These are phyloP conservation scores for Schrankia costaestrigalis DNA, from an alignment of 2,888 invertebrate species.

Conservation along the genomic window DNA sequence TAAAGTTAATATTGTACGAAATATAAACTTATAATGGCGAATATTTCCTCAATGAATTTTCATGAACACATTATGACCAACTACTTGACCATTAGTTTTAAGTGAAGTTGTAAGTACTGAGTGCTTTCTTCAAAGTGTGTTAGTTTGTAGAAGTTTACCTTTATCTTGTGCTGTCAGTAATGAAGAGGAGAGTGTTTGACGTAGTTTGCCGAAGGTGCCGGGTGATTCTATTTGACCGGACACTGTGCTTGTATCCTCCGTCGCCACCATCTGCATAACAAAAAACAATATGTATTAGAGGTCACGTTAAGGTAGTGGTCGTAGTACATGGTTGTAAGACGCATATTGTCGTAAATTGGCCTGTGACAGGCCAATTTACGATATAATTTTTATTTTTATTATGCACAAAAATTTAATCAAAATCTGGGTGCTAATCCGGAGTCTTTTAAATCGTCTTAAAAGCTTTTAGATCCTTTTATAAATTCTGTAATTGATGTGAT, in stretches of 20 bases:
- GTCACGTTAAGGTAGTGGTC: too few relatives aligned
- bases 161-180: conserved; percentile 91
- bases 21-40: conserved; percentile 32
- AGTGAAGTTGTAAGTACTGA: too few relatives aligned
- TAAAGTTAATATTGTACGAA: conserved; percentile 33
- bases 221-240: conserved; percentile 83
- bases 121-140: too few relatives aligned
- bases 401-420: too few relatives aligned
- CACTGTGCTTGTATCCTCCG: conserved; percentile 85
- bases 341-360: too few relatives aligned
- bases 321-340: too few relatives aligned
- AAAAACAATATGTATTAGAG: conserved; percentile 5
- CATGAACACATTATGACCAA: too few relatives aligned
- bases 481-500: too few relatives aligned
- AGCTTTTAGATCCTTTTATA: neutral
- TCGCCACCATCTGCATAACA: conserved; percentile 88
- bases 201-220: conserved; percentile 90
- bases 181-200: conserved; percentile 90
- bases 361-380: too few relatives aligned
- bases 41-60: conserved; percentile 33
- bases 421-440: neutral
- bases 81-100: too few relatives aligned
- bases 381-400: too few relatives aligned
- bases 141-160: too few relatives aligned
- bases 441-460: neutral